A percentile compares a stretch with the other conserved stretches of the same genome.
Evolutionary conservation across 1,140 invertebrate species (phyloP).

Genomic region (Chrysopa pallens): DNA sequence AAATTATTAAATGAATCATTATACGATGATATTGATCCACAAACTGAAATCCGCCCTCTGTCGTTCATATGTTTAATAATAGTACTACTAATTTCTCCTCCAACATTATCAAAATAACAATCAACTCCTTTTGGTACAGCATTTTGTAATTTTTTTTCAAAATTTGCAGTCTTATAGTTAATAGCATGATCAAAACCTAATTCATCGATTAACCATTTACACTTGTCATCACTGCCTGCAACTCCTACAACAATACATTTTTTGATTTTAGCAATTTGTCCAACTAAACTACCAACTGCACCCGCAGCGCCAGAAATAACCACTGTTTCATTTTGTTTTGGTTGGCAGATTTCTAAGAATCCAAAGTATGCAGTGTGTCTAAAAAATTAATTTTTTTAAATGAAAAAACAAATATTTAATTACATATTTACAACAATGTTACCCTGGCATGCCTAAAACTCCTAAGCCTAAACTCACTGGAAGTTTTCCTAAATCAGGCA

Average conservation of each 20-base stretch:
- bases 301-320: slow-evolving; percentile 44
- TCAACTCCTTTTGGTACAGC: slow-evolving; percentile 47
- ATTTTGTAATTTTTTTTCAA: slow-evolving; percentile 33
- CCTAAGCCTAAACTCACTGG: slow-evolving; percentile 29
- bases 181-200: slow-evolving; percentile 46
- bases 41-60: slow-evolving; percentile 39
- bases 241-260: slow-evolving; percentile 50
- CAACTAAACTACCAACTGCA: slow-evolving; percentile 49
- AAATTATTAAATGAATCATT: slow-evolving; percentile 20
- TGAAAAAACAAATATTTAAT: not conserved
- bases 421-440: slow-evolving; percentile 5
- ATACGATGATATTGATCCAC: slow-evolving; percentile 42
- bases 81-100: slow-evolving; percentile 39
- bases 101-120: slow-evolving; percentile 61
- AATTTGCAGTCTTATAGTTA: slow-evolving; percentile 47
- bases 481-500: slow-evolving; percentile 25
- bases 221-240: slow-evolving; percentile 49
- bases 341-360: slow-evolving; percentile 44
- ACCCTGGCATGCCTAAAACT: slow-evolving; percentile 35
- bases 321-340: slow-evolving; percentile 45
- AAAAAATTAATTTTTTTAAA: slow-evolving; percentile 8
- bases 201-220: slow-evolving; percentile 41
- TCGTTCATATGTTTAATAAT: slow-evolving; percentile 41
- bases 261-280: slow-evolving; percentile 53
- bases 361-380: slow-evolving; percentile 61